Evolutionary conservation across 2,113 vertebrate species (phyloP), one percentile per base, ranked within the genome.

Genomic region (Sula dactylatra): DNA sequence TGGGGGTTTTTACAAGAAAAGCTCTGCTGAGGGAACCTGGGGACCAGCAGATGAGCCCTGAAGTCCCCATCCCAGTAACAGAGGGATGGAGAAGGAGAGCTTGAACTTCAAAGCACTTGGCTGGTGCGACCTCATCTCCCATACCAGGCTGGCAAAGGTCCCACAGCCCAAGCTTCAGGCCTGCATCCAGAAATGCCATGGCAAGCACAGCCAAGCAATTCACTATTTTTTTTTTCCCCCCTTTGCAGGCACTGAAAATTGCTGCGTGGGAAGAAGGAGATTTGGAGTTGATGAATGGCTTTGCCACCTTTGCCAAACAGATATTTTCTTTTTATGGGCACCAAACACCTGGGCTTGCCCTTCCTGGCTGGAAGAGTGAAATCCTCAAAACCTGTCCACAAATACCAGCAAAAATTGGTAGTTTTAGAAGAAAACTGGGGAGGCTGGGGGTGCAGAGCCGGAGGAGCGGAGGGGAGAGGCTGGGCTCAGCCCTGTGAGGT

Each of bases 211-310:
- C 85, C 71, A 80, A 67, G 66, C 82, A 12, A 36, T 79, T 76
- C 11, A 16, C 15, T 82, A 31, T 2, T 13, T 74, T 36, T 2
- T 83, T 71, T 19, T 79, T 70, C 29, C 80, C 59, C 16, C 16
- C 44, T 92, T 93, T 88, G 31, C 58, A 80, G 85, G 58, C 82
- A n/a, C 54, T 52, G 71, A 65, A 56, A 83, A 77, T 55, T 83
- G 65, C 49, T 80, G 85, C 0, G 9, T 92, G 85, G 71, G 78
- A 74, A 72, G 83, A 52, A 72, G 59, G 31, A 56, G 67, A 47
- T 78, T 59, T 66, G 69, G 82, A 85, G 55, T 59, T 58, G 87
- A 58, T 45, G 38, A 82, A 65, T 22, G 54, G 27, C 54, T 82
- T 82, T 38, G 50, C 62, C 1, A 0, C 26, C 36, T 40, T 54